Evolutionary conservation across 2,888 invertebrate species (phyloP), one percentile per base, ranked within the genome.

Genomic region (Plebejus melissa): DNA sequence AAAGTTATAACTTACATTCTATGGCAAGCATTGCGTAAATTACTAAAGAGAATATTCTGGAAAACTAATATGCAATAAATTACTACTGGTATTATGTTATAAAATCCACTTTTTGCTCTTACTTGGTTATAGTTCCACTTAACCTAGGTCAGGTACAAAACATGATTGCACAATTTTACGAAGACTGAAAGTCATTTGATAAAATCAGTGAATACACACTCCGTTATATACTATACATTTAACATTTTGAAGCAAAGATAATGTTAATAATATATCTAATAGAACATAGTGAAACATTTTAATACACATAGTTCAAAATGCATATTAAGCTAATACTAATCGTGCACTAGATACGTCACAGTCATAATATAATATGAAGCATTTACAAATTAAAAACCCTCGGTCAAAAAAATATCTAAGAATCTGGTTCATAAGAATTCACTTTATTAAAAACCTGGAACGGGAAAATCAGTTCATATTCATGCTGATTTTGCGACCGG

Each of bases 161-260:
- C 1, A 32, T 16, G 65, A 36, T 65, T 65, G 65, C 65, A 65
- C 32, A 65, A 65, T 36, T 65, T 65, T 65, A 65, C 65, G 32
- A 32, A 65, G 32, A 32, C 22, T 22, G 5, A 58, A 22, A 58
- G 58, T 54, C 22, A 11, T 60, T 28, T 60, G 9, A 60, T 3
- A 60, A 28, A 28, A 22, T 22, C 22, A 22, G 22, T 60, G 9
- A 2, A 9, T 60, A 6, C 60, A 0, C 11, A 60, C 28, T 60
- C 2, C 6, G 2, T 54, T 54, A 46, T 57, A 57, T n/a, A 41
- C 22, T 41, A 41, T 46, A 46, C 46, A 46, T 58, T 58, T 58
- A 7, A 22, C 22, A 1, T 58, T 2, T 58, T 54, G 4, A 54
- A 16, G 4, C 6, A 58, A 58, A 58, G 22, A 58, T 22, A 22